phyloP scores from a whole-genome alignment of 92 coral and sea anemone species.

The Umimayanthus chanpuru region DNA sequence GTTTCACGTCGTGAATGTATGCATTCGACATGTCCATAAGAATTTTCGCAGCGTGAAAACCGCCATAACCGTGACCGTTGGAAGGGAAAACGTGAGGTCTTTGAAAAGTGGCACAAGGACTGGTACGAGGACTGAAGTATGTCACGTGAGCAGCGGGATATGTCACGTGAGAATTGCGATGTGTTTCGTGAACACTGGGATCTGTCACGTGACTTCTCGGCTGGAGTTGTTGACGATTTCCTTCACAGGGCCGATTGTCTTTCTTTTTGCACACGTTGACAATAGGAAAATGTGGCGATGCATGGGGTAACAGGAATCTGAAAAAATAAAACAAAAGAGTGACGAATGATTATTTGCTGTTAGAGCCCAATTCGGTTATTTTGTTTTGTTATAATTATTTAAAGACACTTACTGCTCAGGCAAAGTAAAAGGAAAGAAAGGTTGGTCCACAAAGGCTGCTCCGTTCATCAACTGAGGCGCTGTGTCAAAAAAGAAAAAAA shows the following conservation, averaged over 20 bases:
- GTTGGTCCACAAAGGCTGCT: not conserved
- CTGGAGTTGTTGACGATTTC: too few relatives aligned
- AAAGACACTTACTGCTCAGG: slow-evolving; percentile 13
- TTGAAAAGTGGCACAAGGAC: too few relatives aligned
- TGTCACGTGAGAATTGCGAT: not conserved
- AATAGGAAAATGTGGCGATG: not conserved
- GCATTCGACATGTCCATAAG: not conserved
- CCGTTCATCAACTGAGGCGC: not conserved
- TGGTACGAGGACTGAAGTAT: not conserved
- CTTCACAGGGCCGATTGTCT: not conserved
- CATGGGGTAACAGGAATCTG: not conserved
- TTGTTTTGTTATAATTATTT: too few relatives aligned
- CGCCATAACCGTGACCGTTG: not conserved
- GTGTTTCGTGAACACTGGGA: not conserved
- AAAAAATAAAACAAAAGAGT: not conserved
- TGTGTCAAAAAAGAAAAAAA: not conserved
- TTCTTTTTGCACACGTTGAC: not conserved
- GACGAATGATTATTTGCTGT: not conserved
- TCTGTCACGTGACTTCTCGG: not conserved
- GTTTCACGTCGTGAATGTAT: not conserved
- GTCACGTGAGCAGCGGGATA: not conserved
- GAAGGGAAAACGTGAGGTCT: not conserved
- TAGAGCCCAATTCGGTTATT: too few relatives aligned
- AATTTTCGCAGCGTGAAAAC: not conserved
- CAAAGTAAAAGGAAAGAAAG: slow-evolving; percentile 5